These are phyloP conservation scores for Streptopelia turtur DNA, from an alignment of 2,797 vertebrate genomes.

Conservation along the genomic window DNA sequence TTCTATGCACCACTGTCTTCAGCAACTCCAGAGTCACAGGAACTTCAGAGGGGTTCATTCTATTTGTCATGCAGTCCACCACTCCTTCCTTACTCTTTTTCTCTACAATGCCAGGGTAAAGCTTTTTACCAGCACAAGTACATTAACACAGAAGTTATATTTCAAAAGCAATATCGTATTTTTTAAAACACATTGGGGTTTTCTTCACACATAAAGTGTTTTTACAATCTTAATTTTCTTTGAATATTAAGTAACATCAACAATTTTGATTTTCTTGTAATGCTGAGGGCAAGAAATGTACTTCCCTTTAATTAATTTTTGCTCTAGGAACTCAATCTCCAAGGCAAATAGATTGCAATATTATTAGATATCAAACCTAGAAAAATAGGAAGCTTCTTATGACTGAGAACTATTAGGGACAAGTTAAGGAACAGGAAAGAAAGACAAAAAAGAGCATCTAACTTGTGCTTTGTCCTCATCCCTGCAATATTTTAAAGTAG, in stretches of 20 bases:
- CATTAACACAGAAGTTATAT: background rate
- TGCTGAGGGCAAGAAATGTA: background rate
- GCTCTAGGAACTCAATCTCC: background rate
- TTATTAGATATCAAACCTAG: background rate
- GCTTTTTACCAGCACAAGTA: background rate
- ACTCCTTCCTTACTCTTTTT: background rate
- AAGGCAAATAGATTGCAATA: background rate
- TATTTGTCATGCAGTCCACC: background rate
- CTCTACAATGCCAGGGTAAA: background rate
- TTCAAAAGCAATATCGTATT: background rate
- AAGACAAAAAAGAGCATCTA: background rate
- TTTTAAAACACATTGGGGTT: no score
- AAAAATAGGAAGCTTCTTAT: background rate
- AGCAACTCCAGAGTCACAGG: background rate
- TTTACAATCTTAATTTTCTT: background rate
- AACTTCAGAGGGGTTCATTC: background rate
- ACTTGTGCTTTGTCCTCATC: background rate
- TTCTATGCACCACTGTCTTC: background rate
- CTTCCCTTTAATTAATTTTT: conserved; percentile 11
- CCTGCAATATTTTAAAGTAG: background rate
- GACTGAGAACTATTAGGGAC: background rate
- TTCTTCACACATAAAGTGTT: background rate
- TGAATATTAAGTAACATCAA: background rate
- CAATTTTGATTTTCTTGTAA: background rate
- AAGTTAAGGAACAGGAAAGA: background rate